Conservation (phyloP, 2,797 vertebrate species). For the Halcyon chelicuti region DNA sequence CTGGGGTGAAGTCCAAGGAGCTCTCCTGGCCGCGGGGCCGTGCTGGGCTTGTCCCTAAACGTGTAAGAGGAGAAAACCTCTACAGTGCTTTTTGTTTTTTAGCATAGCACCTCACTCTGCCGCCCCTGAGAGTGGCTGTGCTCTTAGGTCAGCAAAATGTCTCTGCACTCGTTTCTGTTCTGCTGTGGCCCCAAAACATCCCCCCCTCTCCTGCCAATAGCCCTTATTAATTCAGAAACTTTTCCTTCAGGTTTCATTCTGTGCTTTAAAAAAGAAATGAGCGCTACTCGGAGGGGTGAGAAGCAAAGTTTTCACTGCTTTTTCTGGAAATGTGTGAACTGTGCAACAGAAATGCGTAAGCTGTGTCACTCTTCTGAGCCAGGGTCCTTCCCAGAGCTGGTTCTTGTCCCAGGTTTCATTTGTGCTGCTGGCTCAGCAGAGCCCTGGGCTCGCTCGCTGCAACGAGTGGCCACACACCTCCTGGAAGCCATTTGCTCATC, state of each 20-base stretch:
- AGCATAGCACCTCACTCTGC: neutral
- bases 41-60: neutral
- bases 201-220: neutral
- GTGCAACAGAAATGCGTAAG: neutral
- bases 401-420: neutral
- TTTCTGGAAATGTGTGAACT: neutral
- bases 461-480: neutral
- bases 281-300: accelerated
- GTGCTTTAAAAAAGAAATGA: neutral
- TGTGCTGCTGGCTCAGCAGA: neutral
- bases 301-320: neutral
- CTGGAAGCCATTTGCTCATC: neutral
- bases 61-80: neutral
- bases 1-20: neutral
- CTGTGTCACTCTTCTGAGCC: neutral
- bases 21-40: neutral
- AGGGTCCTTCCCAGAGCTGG: neutral
- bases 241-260: neutral
- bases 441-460: neutral
- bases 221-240: neutral
- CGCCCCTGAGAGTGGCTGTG: neutral
- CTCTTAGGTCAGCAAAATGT: neutral
- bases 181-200: neutral
- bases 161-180: neutral
- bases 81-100: neutral